A percentile compares a stretch with the other conserved stretches of the same genome.
Conservation (phyloP, 2,888 invertebrate species). For the Asteroscopus sphinx region DNA sequence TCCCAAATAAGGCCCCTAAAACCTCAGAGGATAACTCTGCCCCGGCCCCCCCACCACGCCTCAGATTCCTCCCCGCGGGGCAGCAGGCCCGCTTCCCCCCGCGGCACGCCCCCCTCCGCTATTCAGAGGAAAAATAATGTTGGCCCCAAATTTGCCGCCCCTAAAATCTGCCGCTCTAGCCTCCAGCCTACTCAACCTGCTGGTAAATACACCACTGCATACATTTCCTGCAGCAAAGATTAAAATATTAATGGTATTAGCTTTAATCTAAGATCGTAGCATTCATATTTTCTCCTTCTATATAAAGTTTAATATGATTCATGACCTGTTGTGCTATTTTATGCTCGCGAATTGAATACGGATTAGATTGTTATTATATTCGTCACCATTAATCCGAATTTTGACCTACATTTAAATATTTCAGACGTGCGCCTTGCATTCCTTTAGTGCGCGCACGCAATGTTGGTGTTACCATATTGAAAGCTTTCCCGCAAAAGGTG, state of each 20-base stretch:
- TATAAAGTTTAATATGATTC: slow-evolving; percentile 1
- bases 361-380: slow-evolving; percentile 48
- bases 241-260: background rate
- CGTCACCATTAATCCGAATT: slow-evolving; percentile 55
- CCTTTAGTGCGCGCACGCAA: slow-evolving; percentile 37
- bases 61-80: no score
- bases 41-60: no score
- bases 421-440: slow-evolving; percentile 45
- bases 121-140: no score
- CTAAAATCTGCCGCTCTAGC: no score
- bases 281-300: slow-evolving; percentile 1
- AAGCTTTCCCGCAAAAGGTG: background rate
- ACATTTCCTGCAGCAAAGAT: slow-evolving; percentile 1
- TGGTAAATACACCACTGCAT: no score
- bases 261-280: no score
- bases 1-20: no score
- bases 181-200: no score
- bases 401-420: slow-evolving; percentile 60
- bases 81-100: no score
- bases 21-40: no score
- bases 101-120: no score
- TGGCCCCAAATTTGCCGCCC: no score
- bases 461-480: slow-evolving; percentile 25
- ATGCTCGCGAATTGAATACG: slow-evolving; percentile 33
- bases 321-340: slow-evolving; percentile 17